Conservation (phyloP, 2,888 invertebrate species). For the Chloromyia formosa region DNA sequence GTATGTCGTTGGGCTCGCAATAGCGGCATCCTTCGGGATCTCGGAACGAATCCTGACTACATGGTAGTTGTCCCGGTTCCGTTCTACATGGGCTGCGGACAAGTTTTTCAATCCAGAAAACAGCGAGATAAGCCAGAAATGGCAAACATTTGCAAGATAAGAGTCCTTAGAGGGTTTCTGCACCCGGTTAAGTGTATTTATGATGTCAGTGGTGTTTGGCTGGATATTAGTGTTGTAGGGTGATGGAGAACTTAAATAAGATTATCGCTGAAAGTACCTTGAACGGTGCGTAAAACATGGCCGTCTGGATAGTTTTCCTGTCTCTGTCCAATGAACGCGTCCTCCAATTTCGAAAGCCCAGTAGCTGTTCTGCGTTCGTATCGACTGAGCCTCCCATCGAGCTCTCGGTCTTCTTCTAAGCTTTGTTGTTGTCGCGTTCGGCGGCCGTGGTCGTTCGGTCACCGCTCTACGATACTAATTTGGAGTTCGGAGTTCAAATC, state of each 20-base stretch:
- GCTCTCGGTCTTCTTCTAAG: no score
- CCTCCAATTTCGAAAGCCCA: no score
- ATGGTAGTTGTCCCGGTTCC: not conserved
- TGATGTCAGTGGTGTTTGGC: not conserved
- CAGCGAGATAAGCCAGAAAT: conserved; percentile 20
- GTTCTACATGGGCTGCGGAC: not conserved
- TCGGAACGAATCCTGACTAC: not conserved
- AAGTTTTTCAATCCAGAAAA: conserved; percentile 19
- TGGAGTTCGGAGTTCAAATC: no score
- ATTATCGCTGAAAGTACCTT: no score
- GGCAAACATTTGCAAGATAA: conserved; percentile 27
- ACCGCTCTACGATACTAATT: no score
- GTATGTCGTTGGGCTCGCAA: not conserved
- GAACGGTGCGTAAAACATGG: no score
- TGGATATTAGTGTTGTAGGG: not conserved
- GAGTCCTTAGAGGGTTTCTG: conserved; percentile 33
- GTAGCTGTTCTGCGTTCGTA: no score
- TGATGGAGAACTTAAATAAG: not conserved
- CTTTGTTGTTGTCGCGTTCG: no score
- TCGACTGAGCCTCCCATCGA: no score
- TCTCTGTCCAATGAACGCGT: no score
- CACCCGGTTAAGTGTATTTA: conserved; percentile 11
- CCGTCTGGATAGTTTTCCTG: no score
- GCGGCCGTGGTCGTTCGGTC: no score
- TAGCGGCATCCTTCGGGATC: not conserved